Percentiles rank a stretch among this genome's conserved stretches.
Evolutionary conservation across 1,140 invertebrate genomes (phyloP).

Genomic region (Anastrepha ludens): DNA sequence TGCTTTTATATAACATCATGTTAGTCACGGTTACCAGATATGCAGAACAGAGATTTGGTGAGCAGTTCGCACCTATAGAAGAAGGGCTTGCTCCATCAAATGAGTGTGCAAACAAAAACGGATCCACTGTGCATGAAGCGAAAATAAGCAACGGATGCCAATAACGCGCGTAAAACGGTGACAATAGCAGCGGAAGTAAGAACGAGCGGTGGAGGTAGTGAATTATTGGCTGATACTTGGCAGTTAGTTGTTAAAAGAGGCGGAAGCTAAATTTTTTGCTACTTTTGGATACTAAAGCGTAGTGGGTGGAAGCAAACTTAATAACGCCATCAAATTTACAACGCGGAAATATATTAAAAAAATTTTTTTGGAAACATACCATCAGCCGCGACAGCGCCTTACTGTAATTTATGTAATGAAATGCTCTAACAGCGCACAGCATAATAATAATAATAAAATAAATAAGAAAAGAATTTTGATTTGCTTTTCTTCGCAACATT

Average conservation of each 20-base stretch:
- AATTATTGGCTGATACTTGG: neutral
- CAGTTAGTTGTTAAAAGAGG: neutral
- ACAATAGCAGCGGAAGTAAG: neutral
- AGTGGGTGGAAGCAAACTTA: neutral
- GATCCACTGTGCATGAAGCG: neutral
- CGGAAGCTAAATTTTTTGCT: neutral
- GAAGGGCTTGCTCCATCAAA: no score
- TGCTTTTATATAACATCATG: no score
- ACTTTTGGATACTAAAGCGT: neutral
- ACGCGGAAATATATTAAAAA: neutral
- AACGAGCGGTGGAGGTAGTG: neutral
- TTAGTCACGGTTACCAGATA: no score
- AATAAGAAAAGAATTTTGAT: constrained; percentile 34
- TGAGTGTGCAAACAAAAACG: neutral
- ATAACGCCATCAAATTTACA: neutral
- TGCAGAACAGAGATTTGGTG: no score
- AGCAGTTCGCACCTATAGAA: no score
- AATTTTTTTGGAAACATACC: neutral
- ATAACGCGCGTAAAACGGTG: neutral
- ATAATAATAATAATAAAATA: constrained; percentile 18
- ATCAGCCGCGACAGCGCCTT: no score
- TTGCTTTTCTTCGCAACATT: neutral
- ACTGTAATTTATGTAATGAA: neutral
- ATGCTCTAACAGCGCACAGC: neutral
- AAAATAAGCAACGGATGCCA: neutral